Conservation (phyloP, 1,140 invertebrate genomes). For the Ditylenchus dipsaci region DNA sequence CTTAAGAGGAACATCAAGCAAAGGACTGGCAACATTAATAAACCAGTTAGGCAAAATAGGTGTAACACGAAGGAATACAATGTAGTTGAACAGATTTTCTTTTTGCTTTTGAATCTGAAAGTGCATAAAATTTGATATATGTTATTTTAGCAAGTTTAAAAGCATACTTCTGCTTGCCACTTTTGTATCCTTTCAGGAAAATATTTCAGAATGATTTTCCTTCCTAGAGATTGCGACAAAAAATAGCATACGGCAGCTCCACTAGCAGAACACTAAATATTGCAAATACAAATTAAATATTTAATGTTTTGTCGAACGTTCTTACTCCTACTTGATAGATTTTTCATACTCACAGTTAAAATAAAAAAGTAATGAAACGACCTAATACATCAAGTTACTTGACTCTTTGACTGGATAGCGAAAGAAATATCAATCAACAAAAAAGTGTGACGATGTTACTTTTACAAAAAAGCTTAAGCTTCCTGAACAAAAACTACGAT, state of each 20-base stretch:
- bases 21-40: constrained; percentile 92
- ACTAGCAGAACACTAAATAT: constrained; percentile 76
- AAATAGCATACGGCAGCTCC: constrained; percentile 93
- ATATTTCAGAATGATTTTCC: constrained; percentile 76
- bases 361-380: too few relatives aligned
- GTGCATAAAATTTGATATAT: constrained; percentile 8
- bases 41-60: constrained; percentile 99
- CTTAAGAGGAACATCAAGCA: constrained; percentile 84
- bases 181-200: constrained; percentile 78
- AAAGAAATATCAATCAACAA: too few relatives aligned
- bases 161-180: constrained; percentile 79
- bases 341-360: too few relatives aligned
- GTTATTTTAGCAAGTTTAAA: constrained; percentile 7
- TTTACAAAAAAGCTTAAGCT: too few relatives aligned
- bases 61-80: constrained; percentile 91
- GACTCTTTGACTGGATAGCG: too few relatives aligned
- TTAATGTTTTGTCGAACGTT: too few relatives aligned
- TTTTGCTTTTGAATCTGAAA: constrained; percentile 73
- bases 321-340: too few relatives aligned
- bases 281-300: constrained; percentile 10
- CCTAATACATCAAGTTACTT: too few relatives aligned
- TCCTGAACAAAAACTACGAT: too few relatives aligned
- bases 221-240: constrained; percentile 80
- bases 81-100: constrained; percentile 87
- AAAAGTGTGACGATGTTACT: too few relatives aligned